phyloP scores from a whole-genome alignment of 2,113 vertebrate genomes.

The Scopus umbretta region DNA sequence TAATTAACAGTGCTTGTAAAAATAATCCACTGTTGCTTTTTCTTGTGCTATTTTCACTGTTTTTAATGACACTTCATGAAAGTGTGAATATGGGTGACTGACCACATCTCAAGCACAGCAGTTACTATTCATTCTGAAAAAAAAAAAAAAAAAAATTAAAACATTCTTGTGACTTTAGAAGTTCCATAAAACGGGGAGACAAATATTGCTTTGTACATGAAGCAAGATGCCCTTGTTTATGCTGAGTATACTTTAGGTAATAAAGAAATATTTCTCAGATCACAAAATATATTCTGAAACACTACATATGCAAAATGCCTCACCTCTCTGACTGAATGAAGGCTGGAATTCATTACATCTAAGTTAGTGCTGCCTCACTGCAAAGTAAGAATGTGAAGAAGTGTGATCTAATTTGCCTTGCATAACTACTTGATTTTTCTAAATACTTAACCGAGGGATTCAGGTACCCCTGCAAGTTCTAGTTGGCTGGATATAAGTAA shows the following conservation, averaged over 20 bases:
- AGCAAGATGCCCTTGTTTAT: neutral
- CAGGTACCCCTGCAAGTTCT: neutral
- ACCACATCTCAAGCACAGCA: neutral
- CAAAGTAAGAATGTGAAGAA: neutral
- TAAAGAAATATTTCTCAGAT: neutral
- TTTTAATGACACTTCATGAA: neutral
- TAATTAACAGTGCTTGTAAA: neutral
- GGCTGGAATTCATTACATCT: neutral
- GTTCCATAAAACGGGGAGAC: neutral
- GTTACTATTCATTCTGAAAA: neutral
- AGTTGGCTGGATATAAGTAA: neutral
- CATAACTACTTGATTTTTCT: neutral
- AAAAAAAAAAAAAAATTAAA: neutral
- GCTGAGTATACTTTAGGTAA: neutral
- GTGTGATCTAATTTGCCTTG: neutral
- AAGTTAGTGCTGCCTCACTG: neutral
- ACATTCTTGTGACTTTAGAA: neutral
- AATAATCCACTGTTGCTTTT: neutral
- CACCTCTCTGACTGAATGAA: neutral
- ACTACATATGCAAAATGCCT: neutral
- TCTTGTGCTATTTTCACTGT: neutral
- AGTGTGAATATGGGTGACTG: neutral
- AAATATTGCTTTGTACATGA: neutral
- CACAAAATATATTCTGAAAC: constrained; percentile 20
- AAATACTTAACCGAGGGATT: neutral